Percentiles rank a stretch among this genome's conserved stretches.
phyloP scores from a whole-genome alignment of 2,797 vertebrate genomes.

The Smutsia temminckii region DNA sequence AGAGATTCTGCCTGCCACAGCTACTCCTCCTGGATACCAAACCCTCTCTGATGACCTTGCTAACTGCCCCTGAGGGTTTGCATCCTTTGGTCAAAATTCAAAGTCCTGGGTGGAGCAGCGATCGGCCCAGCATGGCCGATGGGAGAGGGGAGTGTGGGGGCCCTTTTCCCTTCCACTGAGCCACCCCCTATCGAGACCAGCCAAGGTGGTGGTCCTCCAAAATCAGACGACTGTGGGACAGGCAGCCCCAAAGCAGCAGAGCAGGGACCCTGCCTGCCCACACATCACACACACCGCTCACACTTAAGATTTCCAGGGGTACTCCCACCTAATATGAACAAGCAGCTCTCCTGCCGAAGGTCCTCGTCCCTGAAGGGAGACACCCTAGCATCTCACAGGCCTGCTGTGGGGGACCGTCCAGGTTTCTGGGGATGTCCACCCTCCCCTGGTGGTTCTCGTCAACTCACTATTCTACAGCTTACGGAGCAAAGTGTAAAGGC shows the following conservation, averaged over 20 bases:
- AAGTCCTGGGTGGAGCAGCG: background rate
- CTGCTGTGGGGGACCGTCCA: accelerated
- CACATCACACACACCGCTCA: too few species aligned
- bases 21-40: background rate
- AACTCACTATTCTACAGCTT: background rate
- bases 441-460: accelerated
- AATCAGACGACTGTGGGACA: background rate
- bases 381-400: accelerated
- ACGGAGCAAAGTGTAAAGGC: accelerated
- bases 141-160: background rate
- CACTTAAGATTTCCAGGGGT: too few species aligned
- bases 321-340: accelerated
- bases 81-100: too few species aligned
- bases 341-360: accelerated
- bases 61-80: background rate
- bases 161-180: background rate
- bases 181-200: background rate
- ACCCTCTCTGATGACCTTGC: accelerated
- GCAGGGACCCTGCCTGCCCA: too few species aligned
- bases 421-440: accelerated
- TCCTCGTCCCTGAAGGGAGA: background rate
- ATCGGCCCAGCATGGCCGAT: background rate
- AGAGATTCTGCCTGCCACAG: background rate
- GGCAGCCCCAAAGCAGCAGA: background rate
- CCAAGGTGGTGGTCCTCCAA: accelerated